Base-by-base conservation (phyloP, 2,888 invertebrate genomes). In the Colletes collaris region DNA sequence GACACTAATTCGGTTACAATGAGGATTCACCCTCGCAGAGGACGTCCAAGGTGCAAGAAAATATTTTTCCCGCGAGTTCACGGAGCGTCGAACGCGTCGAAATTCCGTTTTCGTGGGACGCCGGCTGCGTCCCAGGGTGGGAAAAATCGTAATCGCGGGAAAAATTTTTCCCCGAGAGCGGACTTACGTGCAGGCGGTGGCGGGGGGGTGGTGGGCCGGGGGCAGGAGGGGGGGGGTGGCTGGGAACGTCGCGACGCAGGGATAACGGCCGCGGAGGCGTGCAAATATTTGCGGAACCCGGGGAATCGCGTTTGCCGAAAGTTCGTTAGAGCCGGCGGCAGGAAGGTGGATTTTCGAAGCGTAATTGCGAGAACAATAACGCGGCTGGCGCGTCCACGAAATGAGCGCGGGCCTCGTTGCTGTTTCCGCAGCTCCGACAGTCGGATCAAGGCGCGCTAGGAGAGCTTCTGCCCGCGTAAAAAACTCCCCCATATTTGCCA, bases 311-410 rank as follows among this genome's bases (percentile, higher is more conserved):
- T 80, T 80, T 72, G 79, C 66, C 76, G 72, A 59, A 76, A 76
- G 75, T 82, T 85, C 76, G 81, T 85, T 83, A 84, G 81, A 58
- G 69, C 77, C 64, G 67, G 71, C 62, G 56, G 69, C 59, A 27
- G 52, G 69, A 73, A 66, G 69, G 73, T 65, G 65, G 70, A 85
- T 84, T 80, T 82, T 85, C 68, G 85, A 76, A 78, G 78, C 82
- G 84, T 86, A 84, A 86, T 86, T 86, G 77, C 79, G 78, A 79
- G 73, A 68, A 79, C 76, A 78, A 82, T 86, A 79, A 80, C 78
- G 80, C 66, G 78, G 76, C 65, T 60, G 74, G 73, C 16, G 67
- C 66, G 60, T 35, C 70, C 77, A 71, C 59, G 79, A 80, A 83
- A 78, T 74, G 80, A 80, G 82, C 82, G 40, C 56, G 49, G 65